Percentiles rank a stretch among this genome's conserved stretches.
These are phyloP conservation scores for Melipona quadrifasciata DNA, from an alignment of 1,140 invertebrate genomes.

Conservation along the genomic window DNA sequence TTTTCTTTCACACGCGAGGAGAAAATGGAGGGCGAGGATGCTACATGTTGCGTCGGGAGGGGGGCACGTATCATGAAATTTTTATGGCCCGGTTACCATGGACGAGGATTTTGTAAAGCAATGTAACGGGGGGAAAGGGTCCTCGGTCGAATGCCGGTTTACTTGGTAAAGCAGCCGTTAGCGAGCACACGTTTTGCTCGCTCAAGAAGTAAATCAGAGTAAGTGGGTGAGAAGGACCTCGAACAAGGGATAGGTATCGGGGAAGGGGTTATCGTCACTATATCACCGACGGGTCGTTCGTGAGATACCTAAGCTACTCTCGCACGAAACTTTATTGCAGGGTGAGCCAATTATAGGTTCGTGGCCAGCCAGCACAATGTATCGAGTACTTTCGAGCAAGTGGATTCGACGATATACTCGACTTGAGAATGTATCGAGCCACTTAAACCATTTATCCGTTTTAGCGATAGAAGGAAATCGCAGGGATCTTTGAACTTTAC, in stretches of 20 bases:
- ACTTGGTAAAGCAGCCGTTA: slow-evolving; percentile 53
- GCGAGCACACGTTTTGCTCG: slow-evolving; percentile 63
- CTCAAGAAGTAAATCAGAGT: slow-evolving; percentile 70
- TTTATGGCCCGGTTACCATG: background rate
- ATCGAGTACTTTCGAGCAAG: slow-evolving; percentile 67
- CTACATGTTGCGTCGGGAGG: background rate
- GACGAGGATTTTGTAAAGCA: background rate
- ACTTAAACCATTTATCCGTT: slow-evolving; percentile 48
- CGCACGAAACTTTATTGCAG: slow-evolving; percentile 71
- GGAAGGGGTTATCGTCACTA: slow-evolving; percentile 71
- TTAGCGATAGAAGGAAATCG: slow-evolving; percentile 7
- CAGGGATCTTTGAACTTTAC: background rate
- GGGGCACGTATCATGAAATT: background rate
- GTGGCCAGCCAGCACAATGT: slow-evolving; percentile 65
- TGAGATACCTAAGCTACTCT: slow-evolving; percentile 70
- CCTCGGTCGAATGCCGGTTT: slow-evolving; percentile 29
- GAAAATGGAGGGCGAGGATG: background rate
- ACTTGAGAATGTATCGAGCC: slow-evolving; percentile 52
- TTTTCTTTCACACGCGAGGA: too few species aligned
- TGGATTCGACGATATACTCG: slow-evolving; percentile 54
- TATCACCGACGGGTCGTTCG: slow-evolving; percentile 67
- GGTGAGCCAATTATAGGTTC: slow-evolving; percentile 73
- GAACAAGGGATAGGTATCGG: slow-evolving; percentile 60
- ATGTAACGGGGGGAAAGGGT: slow-evolving; percentile 33
- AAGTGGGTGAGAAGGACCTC: slow-evolving; percentile 72